Percentiles rank a stretch among this genome's conserved stretches.
phyloP scores from a whole-genome alignment of 2,797 vertebrate genomes.

The Falco biarmicus region DNA sequence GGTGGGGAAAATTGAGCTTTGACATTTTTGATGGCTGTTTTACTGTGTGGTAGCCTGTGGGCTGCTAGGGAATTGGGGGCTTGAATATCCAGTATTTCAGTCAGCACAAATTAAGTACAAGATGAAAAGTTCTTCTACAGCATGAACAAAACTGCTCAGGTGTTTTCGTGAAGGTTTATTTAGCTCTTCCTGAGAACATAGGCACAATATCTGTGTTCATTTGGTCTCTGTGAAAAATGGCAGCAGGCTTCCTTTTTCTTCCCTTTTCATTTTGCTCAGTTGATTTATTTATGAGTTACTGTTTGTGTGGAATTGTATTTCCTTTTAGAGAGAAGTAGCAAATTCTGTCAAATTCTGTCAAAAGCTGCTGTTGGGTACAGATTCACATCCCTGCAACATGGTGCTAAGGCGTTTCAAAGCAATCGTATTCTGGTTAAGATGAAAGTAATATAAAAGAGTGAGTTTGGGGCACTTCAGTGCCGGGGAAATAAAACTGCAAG shows the following conservation, averaged over 20 bases:
- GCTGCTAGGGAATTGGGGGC: background rate
- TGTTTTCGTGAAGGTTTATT: background rate
- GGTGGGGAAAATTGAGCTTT: background rate
- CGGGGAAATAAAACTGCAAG: background rate
- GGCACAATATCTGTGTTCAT: background rate
- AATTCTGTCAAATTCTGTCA: background rate
- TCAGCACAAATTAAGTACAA: background rate
- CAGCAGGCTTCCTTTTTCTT: background rate
- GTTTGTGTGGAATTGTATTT: background rate
- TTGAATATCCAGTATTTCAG: constrained; percentile 21
- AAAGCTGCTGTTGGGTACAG: background rate
- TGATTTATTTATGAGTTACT: constrained; percentile 22
- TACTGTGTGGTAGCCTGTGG: background rate
- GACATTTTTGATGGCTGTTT: constrained; percentile 58
- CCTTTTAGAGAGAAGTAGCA: background rate
- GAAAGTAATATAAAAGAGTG: background rate
- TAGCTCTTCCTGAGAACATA: background rate
- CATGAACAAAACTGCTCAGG: background rate
- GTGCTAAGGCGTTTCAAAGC: background rate
- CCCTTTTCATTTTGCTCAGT: constrained; percentile 9
- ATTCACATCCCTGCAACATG: background rate
- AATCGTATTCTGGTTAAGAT: background rate
- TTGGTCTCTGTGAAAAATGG: background rate
- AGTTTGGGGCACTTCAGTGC: background rate
- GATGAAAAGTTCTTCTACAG: background rate